These are phyloP conservation scores for Rambutsinella grinnellia DNA, from an alignment of 2,888 invertebrate genomes.

Conservation along the genomic window DNA sequence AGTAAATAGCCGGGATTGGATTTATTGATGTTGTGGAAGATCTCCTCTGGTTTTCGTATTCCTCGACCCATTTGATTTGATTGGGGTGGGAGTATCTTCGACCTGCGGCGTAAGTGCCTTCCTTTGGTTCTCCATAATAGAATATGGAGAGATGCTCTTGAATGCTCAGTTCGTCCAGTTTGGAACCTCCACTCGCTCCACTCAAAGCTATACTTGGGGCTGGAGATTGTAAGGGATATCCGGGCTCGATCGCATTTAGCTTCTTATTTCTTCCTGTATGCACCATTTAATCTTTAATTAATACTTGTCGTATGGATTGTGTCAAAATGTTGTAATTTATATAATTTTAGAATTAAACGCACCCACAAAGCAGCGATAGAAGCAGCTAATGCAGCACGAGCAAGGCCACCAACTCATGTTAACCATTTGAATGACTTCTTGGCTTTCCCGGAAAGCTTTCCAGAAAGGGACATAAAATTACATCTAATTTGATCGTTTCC, in stretches of 20 bases:
- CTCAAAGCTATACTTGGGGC: constrained; percentile 49
- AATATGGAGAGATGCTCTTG: constrained; percentile 50
- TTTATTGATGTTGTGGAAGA: constrained; percentile 28
- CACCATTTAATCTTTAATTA: background rate
- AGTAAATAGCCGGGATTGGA: constrained; percentile 13
- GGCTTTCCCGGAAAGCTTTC: too few species aligned
- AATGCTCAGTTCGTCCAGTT: constrained; percentile 36
- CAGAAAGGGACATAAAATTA: too few species aligned
- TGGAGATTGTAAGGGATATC: constrained; percentile 17
- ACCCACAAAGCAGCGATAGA: constrained; percentile 51
- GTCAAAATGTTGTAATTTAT: background rate
- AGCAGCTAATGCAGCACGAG: constrained; percentile 47
- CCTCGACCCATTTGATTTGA: constrained; percentile 53
- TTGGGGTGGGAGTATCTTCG: constrained; percentile 58
- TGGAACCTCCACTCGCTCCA: constrained; percentile 22
- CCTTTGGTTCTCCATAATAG: constrained; percentile 40
- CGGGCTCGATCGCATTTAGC: constrained; percentile 38
- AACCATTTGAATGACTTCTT: too few species aligned
- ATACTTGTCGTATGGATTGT: constrained; percentile 3
- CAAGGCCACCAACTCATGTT: constrained; percentile 54
- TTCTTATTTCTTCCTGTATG: constrained; percentile 35
- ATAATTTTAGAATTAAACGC: background rate
- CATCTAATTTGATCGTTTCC: too few species aligned
- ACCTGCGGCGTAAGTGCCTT: constrained; percentile 32
- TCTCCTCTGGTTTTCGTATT: constrained; percentile 50